Conservation (phyloP, 2,113 vertebrate genomes). For the Corythaeola cristata region DNA sequence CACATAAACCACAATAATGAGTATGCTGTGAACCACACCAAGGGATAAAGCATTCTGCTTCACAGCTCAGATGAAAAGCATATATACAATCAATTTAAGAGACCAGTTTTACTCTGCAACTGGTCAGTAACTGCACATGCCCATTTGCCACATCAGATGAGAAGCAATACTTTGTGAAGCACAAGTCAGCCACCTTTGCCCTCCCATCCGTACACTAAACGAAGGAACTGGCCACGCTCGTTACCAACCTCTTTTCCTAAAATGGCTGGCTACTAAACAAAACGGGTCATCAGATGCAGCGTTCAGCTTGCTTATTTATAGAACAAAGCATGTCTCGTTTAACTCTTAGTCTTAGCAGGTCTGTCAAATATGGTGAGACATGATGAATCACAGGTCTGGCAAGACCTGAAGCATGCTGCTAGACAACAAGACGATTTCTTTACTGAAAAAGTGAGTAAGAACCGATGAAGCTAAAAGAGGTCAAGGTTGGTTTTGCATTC, state of each 20-base stretch:
- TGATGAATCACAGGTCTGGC: not conserved
- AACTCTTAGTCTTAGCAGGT: not conserved
- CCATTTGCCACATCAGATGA: not conserved
- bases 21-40: not conserved
- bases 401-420: not conserved
- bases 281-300: not conserved
- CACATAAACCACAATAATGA: not conserved
- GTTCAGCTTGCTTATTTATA: not conserved
- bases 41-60: not conserved
- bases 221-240: not conserved
- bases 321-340: not conserved
- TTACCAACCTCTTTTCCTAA: not conserved
- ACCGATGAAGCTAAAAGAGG: not conserved
- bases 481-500: not conserved
- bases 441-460: not conserved
- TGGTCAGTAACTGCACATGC: not conserved
- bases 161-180: not conserved
- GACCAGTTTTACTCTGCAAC: not conserved
- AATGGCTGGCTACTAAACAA: not conserved
- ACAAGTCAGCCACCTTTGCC: not conserved
- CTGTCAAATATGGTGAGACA: not conserved
- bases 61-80: not conserved
- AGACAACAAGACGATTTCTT: not conserved
- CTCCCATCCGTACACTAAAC: not conserved
- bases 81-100: not conserved